phyloP scores from a whole-genome alignment of 2,113 vertebrate genomes.

The chimpanzee (Pan troglodytes) region DNA sequence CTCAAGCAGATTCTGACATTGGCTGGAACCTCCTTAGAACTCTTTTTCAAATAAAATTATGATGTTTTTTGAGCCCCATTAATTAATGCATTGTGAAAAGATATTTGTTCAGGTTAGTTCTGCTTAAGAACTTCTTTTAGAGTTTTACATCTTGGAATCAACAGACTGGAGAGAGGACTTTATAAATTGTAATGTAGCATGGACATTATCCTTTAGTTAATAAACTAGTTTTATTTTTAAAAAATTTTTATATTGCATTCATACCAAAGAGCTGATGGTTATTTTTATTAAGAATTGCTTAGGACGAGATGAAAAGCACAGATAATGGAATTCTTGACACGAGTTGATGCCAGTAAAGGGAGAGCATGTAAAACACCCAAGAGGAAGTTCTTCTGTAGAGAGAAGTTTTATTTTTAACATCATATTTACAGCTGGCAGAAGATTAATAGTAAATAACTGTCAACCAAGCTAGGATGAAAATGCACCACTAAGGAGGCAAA shows the following conservation, averaged over 20 bases:
- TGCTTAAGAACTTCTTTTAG: neutral
- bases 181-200: neutral
- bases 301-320: neutral
- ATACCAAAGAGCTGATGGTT: neutral
- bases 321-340: neutral
- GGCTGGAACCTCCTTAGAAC: neutral
- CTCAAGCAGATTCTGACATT: neutral
- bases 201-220: neutral
- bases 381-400: neutral
- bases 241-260: neutral
- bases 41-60: neutral
- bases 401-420: neutral
- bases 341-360: neutral
- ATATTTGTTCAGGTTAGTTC: neutral
- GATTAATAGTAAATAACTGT: constrained; percentile 50
- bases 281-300: neutral
- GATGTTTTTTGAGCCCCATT: neutral
- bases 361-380: neutral
- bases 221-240: accelerated
- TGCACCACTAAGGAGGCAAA: constrained; percentile 40
- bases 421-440: constrained; percentile 20
- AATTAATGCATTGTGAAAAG: neutral
- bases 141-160: neutral
- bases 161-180: neutral
- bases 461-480: constrained; percentile 51